Conservation (phyloP, 2,113 vertebrate species). For the Gadus chalcogrammus region DNA sequence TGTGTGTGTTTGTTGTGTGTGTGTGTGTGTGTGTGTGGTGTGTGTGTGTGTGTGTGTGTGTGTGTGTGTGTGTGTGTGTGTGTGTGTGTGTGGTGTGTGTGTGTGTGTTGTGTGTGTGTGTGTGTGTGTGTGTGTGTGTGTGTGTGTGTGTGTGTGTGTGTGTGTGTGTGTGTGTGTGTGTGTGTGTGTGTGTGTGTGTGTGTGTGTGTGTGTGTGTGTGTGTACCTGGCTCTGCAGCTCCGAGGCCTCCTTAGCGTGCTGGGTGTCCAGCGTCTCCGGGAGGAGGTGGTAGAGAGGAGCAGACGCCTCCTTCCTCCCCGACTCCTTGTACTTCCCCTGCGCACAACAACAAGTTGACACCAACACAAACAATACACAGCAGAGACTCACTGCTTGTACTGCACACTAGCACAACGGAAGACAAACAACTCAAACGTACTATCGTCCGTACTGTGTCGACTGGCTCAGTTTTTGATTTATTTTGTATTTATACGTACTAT, state of each 20-base stretch:
- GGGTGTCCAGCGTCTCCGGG: slow-evolving; percentile 80
- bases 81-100: too few species aligned
- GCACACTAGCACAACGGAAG: too few species aligned
- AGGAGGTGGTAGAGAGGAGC: slow-evolving; percentile 78
- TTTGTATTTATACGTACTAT: too few species aligned
- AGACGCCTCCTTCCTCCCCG: slow-evolving; percentile 72
- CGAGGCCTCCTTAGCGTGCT: slow-evolving; percentile 73
- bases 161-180: background rate
- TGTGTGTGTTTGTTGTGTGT: too few species aligned
- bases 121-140: too few species aligned
- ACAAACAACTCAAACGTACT: too few species aligned
- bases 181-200: slow-evolving; percentile 64
- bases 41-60: too few species aligned
- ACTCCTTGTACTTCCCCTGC: background rate
- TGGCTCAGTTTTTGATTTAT: too few species aligned
- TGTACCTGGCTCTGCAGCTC: slow-evolving; percentile 55
- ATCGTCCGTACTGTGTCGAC: too few species aligned
- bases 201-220: background rate
- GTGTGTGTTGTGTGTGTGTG: background rate
- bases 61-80: too few species aligned
- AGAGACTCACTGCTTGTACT: background rate
- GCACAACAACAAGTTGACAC: background rate
- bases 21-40: too few species aligned
- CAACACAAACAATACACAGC: background rate
- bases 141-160: background rate